phyloP scores from a whole-genome alignment of 2,113 vertebrate species.

The Tetrax tetrax region DNA sequence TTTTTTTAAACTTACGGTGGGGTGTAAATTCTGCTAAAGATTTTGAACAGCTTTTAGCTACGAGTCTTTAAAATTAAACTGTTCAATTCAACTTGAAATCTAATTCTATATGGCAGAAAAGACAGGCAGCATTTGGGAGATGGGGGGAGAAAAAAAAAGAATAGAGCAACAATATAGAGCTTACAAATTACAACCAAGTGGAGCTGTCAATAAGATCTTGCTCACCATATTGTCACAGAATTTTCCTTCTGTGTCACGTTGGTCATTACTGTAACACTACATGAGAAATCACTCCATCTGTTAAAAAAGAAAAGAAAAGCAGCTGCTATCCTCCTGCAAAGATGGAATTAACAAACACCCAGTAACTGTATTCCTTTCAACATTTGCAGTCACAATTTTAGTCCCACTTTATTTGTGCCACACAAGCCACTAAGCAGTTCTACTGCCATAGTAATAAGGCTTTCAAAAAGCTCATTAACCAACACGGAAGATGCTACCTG shows the following conservation, averaged over 20 bases:
- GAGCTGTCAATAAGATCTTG: conserved; percentile 77
- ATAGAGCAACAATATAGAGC: conserved; percentile 28
- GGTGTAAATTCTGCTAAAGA: neutral
- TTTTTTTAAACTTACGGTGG: neutral
- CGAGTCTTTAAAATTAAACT: conserved; percentile 32
- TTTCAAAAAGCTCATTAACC: neutral
- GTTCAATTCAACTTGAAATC: conserved; percentile 32
- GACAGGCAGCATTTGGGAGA: conserved; percentile 66
- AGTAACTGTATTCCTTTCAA: conserved; percentile 73
- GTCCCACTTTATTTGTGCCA: conserved; percentile 66
- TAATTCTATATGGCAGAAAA: conserved; percentile 48
- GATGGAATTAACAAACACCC: conserved; percentile 75
- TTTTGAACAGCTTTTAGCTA: conserved; percentile 47
- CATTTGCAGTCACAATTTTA: conserved; percentile 71
- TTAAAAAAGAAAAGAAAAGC: conserved; percentile 75
- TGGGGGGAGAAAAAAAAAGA: conserved; percentile 1
- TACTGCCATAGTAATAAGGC: conserved; percentile 40
- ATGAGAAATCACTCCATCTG: conserved; percentile 82
- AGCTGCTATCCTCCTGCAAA: conserved; percentile 76
- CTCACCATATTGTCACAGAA: conserved; percentile 77
- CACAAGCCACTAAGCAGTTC: conserved; percentile 52
- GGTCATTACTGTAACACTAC: conserved; percentile 76
- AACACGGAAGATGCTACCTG: neutral
- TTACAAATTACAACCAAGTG: conserved; percentile 59
- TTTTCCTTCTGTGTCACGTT: conserved; percentile 78